Conservation (phyloP, 2,888 invertebrate genomes). For the Catocala fraxini region DNA sequence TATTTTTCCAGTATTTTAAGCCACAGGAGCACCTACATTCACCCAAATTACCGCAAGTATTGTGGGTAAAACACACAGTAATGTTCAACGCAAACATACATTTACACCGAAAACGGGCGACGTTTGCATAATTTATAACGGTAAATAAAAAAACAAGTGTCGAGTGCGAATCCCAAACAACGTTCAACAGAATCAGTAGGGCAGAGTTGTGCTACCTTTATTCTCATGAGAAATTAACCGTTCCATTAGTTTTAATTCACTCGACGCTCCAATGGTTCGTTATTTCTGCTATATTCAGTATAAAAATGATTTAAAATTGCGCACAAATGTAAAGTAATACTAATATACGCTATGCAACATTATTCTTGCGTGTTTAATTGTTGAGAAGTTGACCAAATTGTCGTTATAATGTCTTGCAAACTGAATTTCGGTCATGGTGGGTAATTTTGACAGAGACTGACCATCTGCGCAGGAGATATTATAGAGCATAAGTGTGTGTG, state of each 20-base stretch:
- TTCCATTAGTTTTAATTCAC: slow-evolving; percentile 87
- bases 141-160: slow-evolving; percentile 43
- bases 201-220: slow-evolving; percentile 71
- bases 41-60: not conserved
- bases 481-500: too few species aligned
- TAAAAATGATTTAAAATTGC: slow-evolving; percentile 77
- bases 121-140: slow-evolving; percentile 43
- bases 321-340: slow-evolving; percentile 67
- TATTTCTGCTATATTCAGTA: slow-evolving; percentile 78
- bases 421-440: too few species aligned
- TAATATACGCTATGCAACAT: too few species aligned
- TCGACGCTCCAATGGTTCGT: slow-evolving; percentile 76
- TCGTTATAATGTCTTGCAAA: too few species aligned
- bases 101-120: slow-evolving; percentile 30
- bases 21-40: not conserved
- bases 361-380: too few species aligned
- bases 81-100: slow-evolving; percentile 16
- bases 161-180: slow-evolving; percentile 42
- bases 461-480: too few species aligned
- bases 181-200: slow-evolving; percentile 59
- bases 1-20: not conserved
- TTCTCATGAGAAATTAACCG: slow-evolving; percentile 87
- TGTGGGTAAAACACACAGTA: not conserved
- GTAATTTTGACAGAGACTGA: too few species aligned
- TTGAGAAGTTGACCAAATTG: too few species aligned